These are phyloP conservation scores for Tetramorium simillimum DNA, from an alignment of 1,140 invertebrate genomes.

Conservation along the genomic window DNA sequence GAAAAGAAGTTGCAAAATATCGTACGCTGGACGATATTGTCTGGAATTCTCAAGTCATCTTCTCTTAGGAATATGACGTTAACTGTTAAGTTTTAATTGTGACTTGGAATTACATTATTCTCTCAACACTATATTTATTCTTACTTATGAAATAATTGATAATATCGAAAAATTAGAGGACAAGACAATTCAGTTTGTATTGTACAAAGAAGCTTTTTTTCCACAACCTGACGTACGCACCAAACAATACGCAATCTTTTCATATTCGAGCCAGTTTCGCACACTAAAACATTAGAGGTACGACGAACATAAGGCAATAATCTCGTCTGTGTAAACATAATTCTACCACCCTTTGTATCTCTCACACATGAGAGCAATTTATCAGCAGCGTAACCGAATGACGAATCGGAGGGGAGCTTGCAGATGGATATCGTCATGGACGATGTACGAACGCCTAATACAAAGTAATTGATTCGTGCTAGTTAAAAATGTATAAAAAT, in stretches of 20 bases:
- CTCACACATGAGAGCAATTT: slow-evolving; percentile 28
- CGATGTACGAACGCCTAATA: slow-evolving; percentile 14
- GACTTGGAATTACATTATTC: slow-evolving; percentile 6
- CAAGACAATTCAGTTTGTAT: neutral
- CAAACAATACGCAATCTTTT: neutral
- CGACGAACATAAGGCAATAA: slow-evolving; percentile 28
- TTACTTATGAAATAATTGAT: neutral
- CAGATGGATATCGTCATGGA: slow-evolving; percentile 21
- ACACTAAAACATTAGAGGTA: neutral
- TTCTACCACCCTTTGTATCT: slow-evolving; percentile 16
- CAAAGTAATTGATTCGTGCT: slow-evolving; percentile 58
- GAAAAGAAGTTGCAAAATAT: neutral
- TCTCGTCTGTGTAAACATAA: slow-evolving; percentile 24
- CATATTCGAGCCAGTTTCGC: neutral
- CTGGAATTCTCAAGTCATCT: neutral
- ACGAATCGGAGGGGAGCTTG: slow-evolving; percentile 36
- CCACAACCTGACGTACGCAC: neutral
- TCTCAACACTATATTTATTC: neutral
- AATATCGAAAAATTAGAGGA: neutral
- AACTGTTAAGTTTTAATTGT: neutral
- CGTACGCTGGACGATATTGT: neutral
- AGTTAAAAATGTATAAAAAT: slow-evolving; percentile 71
- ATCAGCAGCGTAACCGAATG: slow-evolving; percentile 40
- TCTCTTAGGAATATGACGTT: neutral
- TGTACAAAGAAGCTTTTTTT: neutral